Percentiles rank a stretch among this genome's conserved stretches.
These are phyloP conservation scores for Danio choprae DNA, from an alignment of 2,797 vertebrate genomes.

Conservation along the genomic window DNA sequence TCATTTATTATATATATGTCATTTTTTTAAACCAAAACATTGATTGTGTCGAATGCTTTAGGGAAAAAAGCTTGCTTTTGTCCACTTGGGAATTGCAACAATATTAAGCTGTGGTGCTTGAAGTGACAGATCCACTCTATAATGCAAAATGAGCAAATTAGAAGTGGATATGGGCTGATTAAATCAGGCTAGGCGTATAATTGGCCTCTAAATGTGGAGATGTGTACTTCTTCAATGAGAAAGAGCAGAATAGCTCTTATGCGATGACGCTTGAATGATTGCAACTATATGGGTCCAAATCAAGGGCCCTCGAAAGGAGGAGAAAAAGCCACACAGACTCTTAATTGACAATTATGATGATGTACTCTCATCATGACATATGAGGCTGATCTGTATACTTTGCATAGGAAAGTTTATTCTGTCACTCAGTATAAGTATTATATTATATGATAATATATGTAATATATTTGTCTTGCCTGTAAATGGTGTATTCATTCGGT, in stretches of 20 bases:
- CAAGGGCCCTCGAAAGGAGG: neutral
- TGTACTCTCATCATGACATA: neutral
- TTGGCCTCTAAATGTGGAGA: constrained; percentile 16
- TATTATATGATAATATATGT: neutral
- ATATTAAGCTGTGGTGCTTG: neutral
- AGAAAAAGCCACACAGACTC: neutral
- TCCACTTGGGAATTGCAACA: neutral
- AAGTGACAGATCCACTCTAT: constrained; percentile 3
- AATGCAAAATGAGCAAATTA: constrained; percentile 10
- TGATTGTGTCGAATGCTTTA: neutral
- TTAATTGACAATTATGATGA: constrained; percentile 14
- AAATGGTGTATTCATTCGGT: constrained; percentile 93
- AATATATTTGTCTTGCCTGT: constrained; percentile 79
- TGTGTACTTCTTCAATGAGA: constrained; percentile 4
- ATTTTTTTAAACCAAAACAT: neutral
- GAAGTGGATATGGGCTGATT: constrained; percentile 16
- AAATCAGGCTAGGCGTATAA: neutral
- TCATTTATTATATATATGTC: neutral
- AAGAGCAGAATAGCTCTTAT: neutral
- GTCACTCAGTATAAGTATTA: neutral
- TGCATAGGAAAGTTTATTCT: neutral
- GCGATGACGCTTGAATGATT: constrained; percentile 7
- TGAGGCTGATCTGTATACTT: constrained; percentile 7
- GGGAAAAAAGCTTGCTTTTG: neutral
- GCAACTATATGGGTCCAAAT: neutral